A percentile compares a stretch with the other conserved stretches of the same genome.
These are phyloP conservation scores for Parnassius orleans DNA, from an alignment of 2,888 invertebrate genomes.

Conservation along the genomic window DNA sequence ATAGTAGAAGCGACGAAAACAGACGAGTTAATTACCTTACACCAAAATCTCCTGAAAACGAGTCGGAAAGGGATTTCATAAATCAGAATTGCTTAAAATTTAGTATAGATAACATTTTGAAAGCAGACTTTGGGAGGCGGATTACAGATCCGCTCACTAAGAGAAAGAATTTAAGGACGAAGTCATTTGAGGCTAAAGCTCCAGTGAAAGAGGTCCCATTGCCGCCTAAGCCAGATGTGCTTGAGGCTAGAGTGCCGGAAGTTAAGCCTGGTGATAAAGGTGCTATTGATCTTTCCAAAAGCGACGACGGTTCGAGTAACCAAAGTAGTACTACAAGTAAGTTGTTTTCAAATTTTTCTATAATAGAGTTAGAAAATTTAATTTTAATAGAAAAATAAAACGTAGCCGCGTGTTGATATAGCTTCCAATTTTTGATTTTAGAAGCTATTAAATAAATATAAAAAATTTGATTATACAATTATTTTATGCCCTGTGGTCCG, in stretches of 20 bases:
- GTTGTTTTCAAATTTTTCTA: constrained; percentile 29
- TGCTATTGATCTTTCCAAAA: constrained; percentile 71
- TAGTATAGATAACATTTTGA: constrained; percentile 92
- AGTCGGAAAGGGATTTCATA: constrained; percentile 64
- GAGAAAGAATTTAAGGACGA: constrained; percentile 69
- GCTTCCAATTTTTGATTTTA: too few relatives aligned
- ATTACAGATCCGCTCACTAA: constrained; percentile 86
- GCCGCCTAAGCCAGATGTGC: constrained; percentile 45
- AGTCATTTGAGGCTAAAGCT: constrained; percentile 53
- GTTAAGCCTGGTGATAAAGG: constrained; percentile 64
- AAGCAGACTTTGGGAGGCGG: constrained; percentile 90
- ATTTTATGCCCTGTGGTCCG: too few relatives aligned
- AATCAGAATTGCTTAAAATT: constrained; percentile 86
- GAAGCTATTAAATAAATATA: too few relatives aligned
- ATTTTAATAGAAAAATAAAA: too few relatives aligned
- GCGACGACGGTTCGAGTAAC: constrained; percentile 68
- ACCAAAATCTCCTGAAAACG: constrained; percentile 65
- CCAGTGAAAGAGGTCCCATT: constrained; percentile 56
- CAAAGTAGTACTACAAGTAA: constrained; percentile 74
- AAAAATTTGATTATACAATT: too few relatives aligned
- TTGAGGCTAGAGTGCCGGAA: constrained; percentile 65
- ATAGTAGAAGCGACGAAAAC: constrained; percentile 56
- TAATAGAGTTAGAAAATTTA: too few relatives aligned
- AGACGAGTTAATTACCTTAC: constrained; percentile 51
- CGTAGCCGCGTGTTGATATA: too few relatives aligned